Percentiles rank a stretch among this genome's conserved stretches.
Conservation (phyloP, 1,140 invertebrate species). For the Stegodyphus dumicola region DNA sequence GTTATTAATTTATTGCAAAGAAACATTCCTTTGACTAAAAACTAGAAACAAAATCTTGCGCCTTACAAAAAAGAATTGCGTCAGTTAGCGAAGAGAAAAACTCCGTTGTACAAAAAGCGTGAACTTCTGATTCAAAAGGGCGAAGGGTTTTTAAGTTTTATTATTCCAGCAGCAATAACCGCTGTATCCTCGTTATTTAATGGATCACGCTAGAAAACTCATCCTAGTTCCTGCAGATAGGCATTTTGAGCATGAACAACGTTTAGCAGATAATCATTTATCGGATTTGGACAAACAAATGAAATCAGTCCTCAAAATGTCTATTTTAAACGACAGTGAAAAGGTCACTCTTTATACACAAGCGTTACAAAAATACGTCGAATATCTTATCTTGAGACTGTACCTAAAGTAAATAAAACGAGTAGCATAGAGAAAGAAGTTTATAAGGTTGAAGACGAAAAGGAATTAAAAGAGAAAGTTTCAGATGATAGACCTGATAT, state of each 20-base stretch:
- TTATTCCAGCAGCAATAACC: slow-evolving; percentile 1
- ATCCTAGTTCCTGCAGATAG: neutral
- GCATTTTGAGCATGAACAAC: neutral
- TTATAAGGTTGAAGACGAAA: neutral
- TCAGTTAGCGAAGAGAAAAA: neutral
- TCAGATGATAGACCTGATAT: no score
- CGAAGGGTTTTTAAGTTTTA: neutral
- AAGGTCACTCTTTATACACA: neutral
- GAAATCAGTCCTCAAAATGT: neutral
- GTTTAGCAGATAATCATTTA: no score
- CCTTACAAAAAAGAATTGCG: neutral
- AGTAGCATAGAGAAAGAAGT: neutral
- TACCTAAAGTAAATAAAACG: no score
- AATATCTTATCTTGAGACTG: neutral
- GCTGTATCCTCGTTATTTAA: neutral
- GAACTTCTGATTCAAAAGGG: neutral
- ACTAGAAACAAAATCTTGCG: no score
- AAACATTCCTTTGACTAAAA: neutral
- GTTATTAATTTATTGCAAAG: neutral
- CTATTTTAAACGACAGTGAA: neutral
- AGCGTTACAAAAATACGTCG: neutral
- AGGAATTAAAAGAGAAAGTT: neutral
- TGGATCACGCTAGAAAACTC: slow-evolving; percentile 6
- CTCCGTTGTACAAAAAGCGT: neutral
- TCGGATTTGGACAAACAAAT: neutral